These are phyloP conservation scores for Fratercula arctica DNA, from an alignment of 2,797 vertebrate species.

Conservation along the genomic window DNA sequence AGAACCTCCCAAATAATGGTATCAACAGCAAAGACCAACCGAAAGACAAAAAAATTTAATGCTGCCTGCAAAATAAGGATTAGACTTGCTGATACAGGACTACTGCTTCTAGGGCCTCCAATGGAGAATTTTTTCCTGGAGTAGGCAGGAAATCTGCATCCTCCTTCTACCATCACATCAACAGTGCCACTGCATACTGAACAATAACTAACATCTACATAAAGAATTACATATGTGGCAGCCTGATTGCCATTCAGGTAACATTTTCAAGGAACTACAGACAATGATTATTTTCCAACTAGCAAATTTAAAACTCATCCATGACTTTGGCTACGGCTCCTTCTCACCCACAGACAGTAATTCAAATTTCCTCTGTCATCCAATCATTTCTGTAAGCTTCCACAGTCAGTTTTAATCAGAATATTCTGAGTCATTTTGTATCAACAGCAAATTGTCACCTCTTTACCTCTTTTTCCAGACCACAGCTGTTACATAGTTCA, in stretches of 20 bases:
- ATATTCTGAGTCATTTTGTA: not conserved
- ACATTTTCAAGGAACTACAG: not conserved
- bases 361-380: not conserved
- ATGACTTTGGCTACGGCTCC: not conserved
- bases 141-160: not conserved
- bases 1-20: not conserved
- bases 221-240: not conserved
- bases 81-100: not conserved
- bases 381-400: not conserved
- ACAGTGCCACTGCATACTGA: not conserved
- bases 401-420: not conserved
- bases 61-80: not conserved
- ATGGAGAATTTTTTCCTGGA: not conserved
- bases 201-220: not conserved
- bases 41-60: accelerated
- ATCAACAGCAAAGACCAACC: not conserved
- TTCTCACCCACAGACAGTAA: not conserved
- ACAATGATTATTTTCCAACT: not conserved
- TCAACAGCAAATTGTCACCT: not conserved
- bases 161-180: not conserved
- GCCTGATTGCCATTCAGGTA: not conserved
- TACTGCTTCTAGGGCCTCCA: not conserved
- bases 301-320: not conserved
- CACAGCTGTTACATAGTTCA: not conserved
- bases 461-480: not conserved